Evolutionary conservation across 2,113 vertebrate genomes (phyloP).

Genomic region (sheep (Ovis aries)): DNA sequence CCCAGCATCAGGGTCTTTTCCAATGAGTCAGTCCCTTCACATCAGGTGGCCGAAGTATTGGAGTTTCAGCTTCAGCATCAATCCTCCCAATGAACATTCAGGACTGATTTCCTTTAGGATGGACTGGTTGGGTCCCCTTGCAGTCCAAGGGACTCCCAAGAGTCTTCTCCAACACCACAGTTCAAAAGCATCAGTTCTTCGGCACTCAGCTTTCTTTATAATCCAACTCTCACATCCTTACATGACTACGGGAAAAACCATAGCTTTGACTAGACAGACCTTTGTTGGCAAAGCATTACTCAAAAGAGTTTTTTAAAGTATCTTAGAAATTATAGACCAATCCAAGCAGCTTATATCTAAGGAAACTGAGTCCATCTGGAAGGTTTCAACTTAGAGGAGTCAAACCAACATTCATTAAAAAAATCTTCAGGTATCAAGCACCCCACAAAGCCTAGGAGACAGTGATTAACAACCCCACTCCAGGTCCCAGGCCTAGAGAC

Average conservation of each 20-base stretch:
- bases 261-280: neutral
- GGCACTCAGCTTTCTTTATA: neutral
- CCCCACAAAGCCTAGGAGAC: neutral
- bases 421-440: neutral
- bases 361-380: neutral
- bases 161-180: neutral
- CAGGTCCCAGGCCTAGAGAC: neutral
- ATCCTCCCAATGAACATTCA: neutral
- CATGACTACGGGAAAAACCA: neutral
- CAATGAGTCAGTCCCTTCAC: neutral
- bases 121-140: neutral
- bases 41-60: neutral
- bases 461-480: neutral
- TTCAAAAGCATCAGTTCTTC: neutral
- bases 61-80: neutral
- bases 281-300: neutral
- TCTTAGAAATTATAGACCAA: conserved; percentile 5
- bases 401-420: neutral
- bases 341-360: neutral
- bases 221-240: neutral
- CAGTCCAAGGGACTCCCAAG: neutral
- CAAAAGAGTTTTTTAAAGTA: neutral
- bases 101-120: neutral
- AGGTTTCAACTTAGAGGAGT: neutral
- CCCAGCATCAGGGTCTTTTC: neutral